Conservation (phyloP, 2,797 vertebrate species). For the Rhinogobio ventralis region DNA sequence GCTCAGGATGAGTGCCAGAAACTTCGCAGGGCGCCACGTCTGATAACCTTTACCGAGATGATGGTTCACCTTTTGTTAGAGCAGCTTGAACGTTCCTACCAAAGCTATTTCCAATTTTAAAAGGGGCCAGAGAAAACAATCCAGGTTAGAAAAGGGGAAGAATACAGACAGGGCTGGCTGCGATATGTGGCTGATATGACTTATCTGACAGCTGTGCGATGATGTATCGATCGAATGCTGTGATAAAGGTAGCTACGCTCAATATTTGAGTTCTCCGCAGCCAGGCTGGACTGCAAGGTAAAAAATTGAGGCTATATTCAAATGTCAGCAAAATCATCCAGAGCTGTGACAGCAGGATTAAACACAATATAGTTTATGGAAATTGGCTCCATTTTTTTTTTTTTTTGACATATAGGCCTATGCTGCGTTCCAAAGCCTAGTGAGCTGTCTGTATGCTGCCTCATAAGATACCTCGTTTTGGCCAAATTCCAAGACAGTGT, state of each 20-base stretch:
- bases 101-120: constrained; percentile 50
- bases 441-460: not conserved
- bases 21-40: constrained; percentile 56
- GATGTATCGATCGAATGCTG: constrained; percentile 72
- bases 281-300: constrained; percentile 32
- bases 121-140: constrained; percentile 47
- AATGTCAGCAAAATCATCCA: constrained; percentile 70
- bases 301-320: constrained; percentile 68
- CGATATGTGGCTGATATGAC: constrained; percentile 74
- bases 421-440: not conserved
- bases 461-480: not conserved
- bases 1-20: constrained; percentile 47
- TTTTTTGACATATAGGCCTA: constrained; percentile 12
- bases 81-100: constrained; percentile 42
- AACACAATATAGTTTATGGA: constrained; percentile 39
- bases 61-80: constrained; percentile 62
- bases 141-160: constrained; percentile 25
- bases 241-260: constrained; percentile 67
- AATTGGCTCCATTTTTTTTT: constrained; percentile 12
- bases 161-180: constrained; percentile 55
- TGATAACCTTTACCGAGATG: constrained; percentile 66
- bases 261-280: constrained; percentile 62
- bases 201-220: constrained; percentile 70
- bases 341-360: constrained; percentile 51
- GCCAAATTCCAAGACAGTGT: not conserved